These are phyloP conservation scores for Turnix velox DNA, from an alignment of 2,113 vertebrate species.

Conservation along the genomic window DNA sequence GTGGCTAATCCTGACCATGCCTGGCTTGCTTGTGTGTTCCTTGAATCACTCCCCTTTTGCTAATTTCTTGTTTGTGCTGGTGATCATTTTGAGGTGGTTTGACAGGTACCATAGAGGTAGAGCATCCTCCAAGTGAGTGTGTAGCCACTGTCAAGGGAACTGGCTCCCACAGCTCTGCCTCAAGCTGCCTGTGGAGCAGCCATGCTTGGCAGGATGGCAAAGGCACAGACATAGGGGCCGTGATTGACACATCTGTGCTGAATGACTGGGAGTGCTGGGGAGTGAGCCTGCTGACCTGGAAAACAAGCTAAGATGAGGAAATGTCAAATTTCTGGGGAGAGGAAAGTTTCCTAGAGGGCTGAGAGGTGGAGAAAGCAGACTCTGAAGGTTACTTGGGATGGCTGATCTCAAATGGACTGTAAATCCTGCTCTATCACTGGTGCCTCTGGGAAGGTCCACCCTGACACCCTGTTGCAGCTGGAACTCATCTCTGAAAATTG, in stretches of 20 bases:
- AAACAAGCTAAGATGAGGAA: slow-evolving; percentile 29
- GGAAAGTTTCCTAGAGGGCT: not conserved
- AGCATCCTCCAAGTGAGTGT: not conserved
- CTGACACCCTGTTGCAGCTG: not conserved
- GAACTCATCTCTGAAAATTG: not conserved
- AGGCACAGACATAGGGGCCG: not conserved
- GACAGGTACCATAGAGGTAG: not conserved
- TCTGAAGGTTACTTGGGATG: not conserved
- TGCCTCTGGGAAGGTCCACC: not conserved
- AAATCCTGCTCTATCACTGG: not conserved
- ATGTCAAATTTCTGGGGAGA: slow-evolving; percentile 8
- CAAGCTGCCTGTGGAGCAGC: not conserved
- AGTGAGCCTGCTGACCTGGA: not conserved
- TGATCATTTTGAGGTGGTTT: not conserved
- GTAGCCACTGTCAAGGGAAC: not conserved
- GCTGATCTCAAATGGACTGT: not conserved
- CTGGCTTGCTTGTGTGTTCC: not conserved
- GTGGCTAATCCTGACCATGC: not conserved
- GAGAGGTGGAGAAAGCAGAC: not conserved
- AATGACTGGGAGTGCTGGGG: not conserved
- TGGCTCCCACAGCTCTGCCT: not conserved
- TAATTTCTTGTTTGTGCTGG: not conserved
- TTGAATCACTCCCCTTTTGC: not conserved
- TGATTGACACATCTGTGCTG: not conserved
- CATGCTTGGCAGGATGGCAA: not conserved